These are phyloP conservation scores for Ephialtes manifestator DNA, from an alignment of 2,888 invertebrate species.

Conservation along the genomic window DNA sequence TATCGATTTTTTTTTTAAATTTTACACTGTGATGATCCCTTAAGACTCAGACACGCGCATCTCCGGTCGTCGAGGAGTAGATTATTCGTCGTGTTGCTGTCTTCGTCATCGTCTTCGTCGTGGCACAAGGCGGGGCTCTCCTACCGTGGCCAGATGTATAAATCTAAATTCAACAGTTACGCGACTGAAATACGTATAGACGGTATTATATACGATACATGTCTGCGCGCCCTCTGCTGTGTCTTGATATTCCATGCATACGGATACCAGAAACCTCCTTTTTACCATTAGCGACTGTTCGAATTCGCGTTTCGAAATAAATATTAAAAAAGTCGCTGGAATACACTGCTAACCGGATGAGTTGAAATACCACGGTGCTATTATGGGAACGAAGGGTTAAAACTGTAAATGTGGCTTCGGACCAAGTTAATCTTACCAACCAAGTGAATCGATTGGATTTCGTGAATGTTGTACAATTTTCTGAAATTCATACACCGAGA, in stretches of 20 bases:
- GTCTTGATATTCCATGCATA: constrained; percentile 48
- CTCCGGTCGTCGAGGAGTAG: constrained; percentile 5
- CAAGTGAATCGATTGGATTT: too few species aligned
- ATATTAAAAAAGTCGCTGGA: background rate
- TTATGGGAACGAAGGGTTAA: constrained; percentile 28
- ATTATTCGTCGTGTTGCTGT: constrained; percentile 20
- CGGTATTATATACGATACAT: constrained; percentile 21
- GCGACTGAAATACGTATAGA: constrained; percentile 53
- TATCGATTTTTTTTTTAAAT: too few species aligned
- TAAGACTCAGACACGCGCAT: background rate
- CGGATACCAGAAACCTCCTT: constrained; percentile 17
- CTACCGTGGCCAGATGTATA: constrained; percentile 61
- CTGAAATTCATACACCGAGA: too few species aligned
- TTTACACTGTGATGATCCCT: too few species aligned
- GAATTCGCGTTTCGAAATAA: constrained; percentile 25
- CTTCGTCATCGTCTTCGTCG: constrained; percentile 31
- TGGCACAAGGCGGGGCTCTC: constrained; percentile 38
- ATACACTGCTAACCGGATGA: constrained; percentile 54
- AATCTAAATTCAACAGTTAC: constrained; percentile 63
- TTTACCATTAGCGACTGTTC: constrained; percentile 9
- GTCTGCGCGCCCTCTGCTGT: background rate
- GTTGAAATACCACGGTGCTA: constrained; percentile 44
- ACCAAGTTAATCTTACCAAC: too few species aligned
- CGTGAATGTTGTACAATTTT: too few species aligned
- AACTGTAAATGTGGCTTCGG: background rate